Evolutionary conservation across 1,140 invertebrate genomes (phyloP).

Genomic region (Trypoxylus dichotomus): DNA sequence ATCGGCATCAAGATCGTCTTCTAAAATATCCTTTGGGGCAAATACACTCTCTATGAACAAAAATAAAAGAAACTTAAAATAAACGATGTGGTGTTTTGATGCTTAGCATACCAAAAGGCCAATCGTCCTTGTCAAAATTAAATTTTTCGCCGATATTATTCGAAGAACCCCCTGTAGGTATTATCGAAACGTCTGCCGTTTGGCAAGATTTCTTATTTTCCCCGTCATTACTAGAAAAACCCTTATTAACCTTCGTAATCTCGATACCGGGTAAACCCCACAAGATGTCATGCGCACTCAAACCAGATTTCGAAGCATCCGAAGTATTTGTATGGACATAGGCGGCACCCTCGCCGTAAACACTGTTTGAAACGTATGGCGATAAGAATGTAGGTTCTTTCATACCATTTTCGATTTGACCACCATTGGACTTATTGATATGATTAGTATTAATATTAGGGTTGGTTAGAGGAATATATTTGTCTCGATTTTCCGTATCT

Average conservation of each 20-base stretch:
- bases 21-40: constrained; percentile 73
- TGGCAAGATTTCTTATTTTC: constrained; percentile 42
- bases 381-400: not conserved
- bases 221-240: constrained; percentile 34
- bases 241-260: constrained; percentile 52
- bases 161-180: constrained; percentile 40
- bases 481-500: not conserved
- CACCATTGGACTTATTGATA: not conserved
- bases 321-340: not conserved
- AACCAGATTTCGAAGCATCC: constrained; percentile 35
- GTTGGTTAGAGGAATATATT: not conserved
- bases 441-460: no score
- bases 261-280: constrained; percentile 51
- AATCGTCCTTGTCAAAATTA: constrained; percentile 48
- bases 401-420: not conserved
- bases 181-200: constrained; percentile 51
- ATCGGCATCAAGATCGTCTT: constrained; percentile 74
- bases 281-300: constrained; percentile 51
- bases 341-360: not conserved
- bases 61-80: constrained; percentile 35
- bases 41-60: constrained; percentile 78
- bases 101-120: constrained; percentile 45
- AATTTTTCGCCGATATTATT: constrained; percentile 45
- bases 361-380: not conserved
- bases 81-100: not conserved